A percentile compares a stretch with the other conserved stretches of the same genome.
Evolutionary conservation across 2,797 vertebrate species (phyloP).

Genomic region (Gila robusta): DNA sequence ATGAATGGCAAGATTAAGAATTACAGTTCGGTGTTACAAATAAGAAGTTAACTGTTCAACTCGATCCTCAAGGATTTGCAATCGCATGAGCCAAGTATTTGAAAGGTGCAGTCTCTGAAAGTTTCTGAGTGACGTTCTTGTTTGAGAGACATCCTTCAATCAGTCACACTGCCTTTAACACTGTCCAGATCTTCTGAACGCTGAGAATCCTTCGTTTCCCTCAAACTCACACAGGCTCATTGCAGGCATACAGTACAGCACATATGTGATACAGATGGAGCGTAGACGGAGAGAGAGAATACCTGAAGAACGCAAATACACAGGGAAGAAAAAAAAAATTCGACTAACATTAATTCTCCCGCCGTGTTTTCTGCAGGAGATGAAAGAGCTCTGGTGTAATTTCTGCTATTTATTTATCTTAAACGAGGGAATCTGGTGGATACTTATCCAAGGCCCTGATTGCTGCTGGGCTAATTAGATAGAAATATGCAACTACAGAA

Average conservation of each 20-base stretch:
- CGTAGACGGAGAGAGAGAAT: slow-evolving; percentile 25
- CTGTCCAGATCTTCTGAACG: neutral
- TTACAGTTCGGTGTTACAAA: slow-evolving; percentile 2
- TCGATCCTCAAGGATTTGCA: neutral
- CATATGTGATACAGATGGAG: slow-evolving; percentile 62
- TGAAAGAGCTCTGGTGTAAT: slow-evolving; percentile 78
- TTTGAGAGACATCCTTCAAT: neutral
- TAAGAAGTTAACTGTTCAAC: neutral
- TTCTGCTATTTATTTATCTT: slow-evolving; percentile 82
- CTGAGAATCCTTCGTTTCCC: slow-evolving; percentile 11
- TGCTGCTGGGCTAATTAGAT: slow-evolving; percentile 77
- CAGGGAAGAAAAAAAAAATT: slow-evolving; percentile 70
- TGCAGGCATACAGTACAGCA: slow-evolving; percentile 35
- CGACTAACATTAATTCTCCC: slow-evolving; percentile 82
- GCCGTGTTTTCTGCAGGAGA: slow-evolving; percentile 72
- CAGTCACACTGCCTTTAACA: neutral
- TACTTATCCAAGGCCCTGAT: slow-evolving; percentile 68
- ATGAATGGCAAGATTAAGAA: slow-evolving; percentile 14
- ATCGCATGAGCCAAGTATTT: neutral
- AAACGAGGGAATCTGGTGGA: slow-evolving; percentile 67
- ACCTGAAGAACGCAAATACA: slow-evolving; percentile 53
- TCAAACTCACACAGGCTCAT: neutral
- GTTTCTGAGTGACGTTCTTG: neutral
- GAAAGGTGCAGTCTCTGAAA: neutral
- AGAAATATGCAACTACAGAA: slow-evolving; percentile 75